Base-by-base conservation (phyloP, 2,888 invertebrate species). In the Aphrophora alni region DNA sequence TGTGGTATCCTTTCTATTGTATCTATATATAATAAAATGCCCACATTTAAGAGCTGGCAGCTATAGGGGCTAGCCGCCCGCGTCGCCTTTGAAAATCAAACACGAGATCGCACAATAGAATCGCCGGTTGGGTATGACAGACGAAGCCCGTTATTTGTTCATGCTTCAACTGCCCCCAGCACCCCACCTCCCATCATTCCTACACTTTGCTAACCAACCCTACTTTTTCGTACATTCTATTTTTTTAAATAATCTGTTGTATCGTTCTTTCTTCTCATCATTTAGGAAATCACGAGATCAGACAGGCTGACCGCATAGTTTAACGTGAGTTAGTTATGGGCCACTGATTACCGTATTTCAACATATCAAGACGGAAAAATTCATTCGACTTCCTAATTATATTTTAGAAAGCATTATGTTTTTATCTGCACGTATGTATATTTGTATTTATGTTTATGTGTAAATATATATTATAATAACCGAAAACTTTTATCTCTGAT, bases 111-210 rank as follows among this genome's bases (percentile, higher is more conserved):
- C 14, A 59, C 59, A 59, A 59, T 59, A 59, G 59, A 59, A 59
- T 59, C 59, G 59, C 59, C 59, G 59, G 59, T 59, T 59, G 59
- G 59, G 59, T 21, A 59, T 38, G 71, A 71, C 77, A 77, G 25
- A 70, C 38, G 71, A 38, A 71, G 59, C 71, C 71, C 69, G 68
- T 28, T 77, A 69, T 69, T 69, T 69, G 77, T 77, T 59, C 77
- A 77, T 77, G 77, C 77, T 77, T 77, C 77, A 77, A 77, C 28
- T 77, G 77, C 77, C 77, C 77, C 70, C 77, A 70, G 70, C 69
- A 71, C 77, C 71, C 77, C 71, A 38, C 77, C 1, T 21, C 59
- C n/a, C 59, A n/a, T 12, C 21, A 3, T 21, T 10, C 59, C 59
- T 59, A 59, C 59, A 59, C 21, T 59, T 59, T 59, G 59, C 59